phyloP scores from a whole-genome alignment of 1,140 invertebrate species.

The Saccostrea cuccullata region DNA sequence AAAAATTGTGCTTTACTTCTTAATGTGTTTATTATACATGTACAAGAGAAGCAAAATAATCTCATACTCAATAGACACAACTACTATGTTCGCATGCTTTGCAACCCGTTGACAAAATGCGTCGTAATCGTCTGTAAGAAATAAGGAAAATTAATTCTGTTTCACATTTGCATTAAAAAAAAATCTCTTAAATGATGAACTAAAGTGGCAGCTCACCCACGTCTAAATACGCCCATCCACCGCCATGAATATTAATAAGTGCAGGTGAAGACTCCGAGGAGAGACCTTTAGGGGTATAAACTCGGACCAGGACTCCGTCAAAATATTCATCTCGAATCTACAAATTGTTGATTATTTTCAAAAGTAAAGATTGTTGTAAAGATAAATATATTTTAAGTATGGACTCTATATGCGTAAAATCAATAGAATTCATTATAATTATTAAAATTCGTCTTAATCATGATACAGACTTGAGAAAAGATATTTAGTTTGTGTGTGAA shows the following conservation, averaged over 20 bases:
- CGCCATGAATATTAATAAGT: constrained; percentile 45
- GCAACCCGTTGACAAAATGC: constrained; percentile 31
- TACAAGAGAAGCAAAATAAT: neutral
- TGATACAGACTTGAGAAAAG: too few species aligned
- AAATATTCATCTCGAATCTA: neutral
- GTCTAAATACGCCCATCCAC: constrained; percentile 45
- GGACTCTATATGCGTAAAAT: too few species aligned
- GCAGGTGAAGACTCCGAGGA: neutral
- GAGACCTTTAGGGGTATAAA: neutral
- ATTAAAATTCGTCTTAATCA: too few species aligned
- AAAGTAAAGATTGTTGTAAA: too few species aligned
- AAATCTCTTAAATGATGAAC: neutral
- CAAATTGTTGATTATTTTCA: too few species aligned
- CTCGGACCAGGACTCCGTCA: neutral
- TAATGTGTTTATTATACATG: too few species aligned
- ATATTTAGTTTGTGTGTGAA: too few species aligned
- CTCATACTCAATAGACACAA: constrained; percentile 62
- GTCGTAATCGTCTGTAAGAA: constrained; percentile 7
- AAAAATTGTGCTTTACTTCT: too few species aligned
- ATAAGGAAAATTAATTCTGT: neutral
- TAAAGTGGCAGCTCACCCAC: neutral
- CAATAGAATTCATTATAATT: too few species aligned
- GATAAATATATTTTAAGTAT: too few species aligned
- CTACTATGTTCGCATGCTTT: constrained; percentile 46
- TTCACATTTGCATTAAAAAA: neutral